These are phyloP conservation scores for Propsilocerus akamusi DNA, from an alignment of 1,140 invertebrate species.

Conservation along the genomic window DNA sequence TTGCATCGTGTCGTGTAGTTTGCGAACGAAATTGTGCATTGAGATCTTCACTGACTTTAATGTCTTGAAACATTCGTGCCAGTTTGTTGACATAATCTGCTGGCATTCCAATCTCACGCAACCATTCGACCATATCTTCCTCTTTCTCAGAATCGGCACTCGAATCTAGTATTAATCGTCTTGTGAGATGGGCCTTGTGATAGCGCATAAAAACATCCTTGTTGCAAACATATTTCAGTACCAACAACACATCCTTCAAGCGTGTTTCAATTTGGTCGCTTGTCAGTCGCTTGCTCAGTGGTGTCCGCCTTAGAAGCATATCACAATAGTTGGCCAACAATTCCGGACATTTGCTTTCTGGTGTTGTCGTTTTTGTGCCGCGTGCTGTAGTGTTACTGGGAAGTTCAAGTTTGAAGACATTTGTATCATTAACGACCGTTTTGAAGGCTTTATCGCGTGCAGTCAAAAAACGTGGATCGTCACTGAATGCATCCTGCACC, in stretches of 20 bases:
- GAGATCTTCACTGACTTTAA: conserved; percentile 94
- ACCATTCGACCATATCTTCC: conserved; percentile 97
- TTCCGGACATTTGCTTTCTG: conserved; percentile 97
- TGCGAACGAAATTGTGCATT: conserved; percentile 79
- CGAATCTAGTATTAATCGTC: conserved; percentile 85
- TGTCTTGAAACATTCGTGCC: conserved; percentile 94
- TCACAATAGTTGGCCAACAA: conserved; percentile 99
- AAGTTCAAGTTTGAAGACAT: conserved; percentile 70
- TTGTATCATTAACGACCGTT: conserved; percentile 95
- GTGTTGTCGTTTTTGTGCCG: conserved; percentile 39
- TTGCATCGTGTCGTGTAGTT: conserved; percentile 44
- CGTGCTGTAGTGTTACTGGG: conserved; percentile 34
- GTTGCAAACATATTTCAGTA: conserved; percentile 97
- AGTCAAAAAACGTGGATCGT: conserved; percentile 94
- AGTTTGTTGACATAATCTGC: conserved; percentile 98
- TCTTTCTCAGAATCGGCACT: conserved; percentile 98
- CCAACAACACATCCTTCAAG: conserved; percentile 81
- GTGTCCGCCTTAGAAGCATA: conserved; percentile 93
- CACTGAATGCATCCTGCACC: conserved; percentile 86
- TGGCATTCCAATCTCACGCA: conserved; percentile 92
- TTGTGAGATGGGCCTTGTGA: conserved; percentile 94
- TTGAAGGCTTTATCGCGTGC: conserved; percentile 97
- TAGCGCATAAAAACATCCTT: conserved; percentile 99
- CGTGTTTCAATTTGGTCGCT: conserved; percentile 94
- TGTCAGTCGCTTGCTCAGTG: conserved; percentile 88